Base-by-base conservation (phyloP, 2,113 vertebrate species). In the Sebastes schlegelii region DNA sequence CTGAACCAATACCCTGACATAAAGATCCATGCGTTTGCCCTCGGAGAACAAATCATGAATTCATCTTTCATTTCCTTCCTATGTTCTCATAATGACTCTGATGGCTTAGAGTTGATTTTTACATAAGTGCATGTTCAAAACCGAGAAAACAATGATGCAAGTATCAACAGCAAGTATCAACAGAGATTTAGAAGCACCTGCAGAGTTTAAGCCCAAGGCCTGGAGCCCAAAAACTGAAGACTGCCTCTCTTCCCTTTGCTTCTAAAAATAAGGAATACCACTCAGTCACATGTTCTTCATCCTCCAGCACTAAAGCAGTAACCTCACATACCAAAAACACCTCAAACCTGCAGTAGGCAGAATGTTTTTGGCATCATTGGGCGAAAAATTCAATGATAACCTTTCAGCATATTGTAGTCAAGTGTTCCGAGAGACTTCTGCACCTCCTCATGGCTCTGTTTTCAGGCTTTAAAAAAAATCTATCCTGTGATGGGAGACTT, bases 161-260 rank as follows among this genome's bases (percentile, higher is more conserved):
- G 8, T 26, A 8, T n/a, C n/a, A n/a, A n/a, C n/a, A n/a, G n/a
- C n/a, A n/a, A n/a, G n/a, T n/a, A 78, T 68, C 55, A 42, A 45
- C 34, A 82, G 60, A 70, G 75, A 79, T 62, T 78, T 51, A 77
- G n/a, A 63, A 74, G n/a, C 78, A 74, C 80, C 79, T 84, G 78
- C 57, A 16, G 48, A 71, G 64, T 65, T 65, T 55, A n/a, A 60
- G 23, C 16, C 21, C 26, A 13, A 23, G 58, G 54, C 46, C 70
- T 43, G 26, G 69, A 34, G 75, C 70, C 46, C 46, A 66, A 48
- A 26, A 77, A 55, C 60, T 57, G 12, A 67, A 88, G 48, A 34
- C 54, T 52, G 55, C 34, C 46, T 85, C 12, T 17, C 8, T 52
- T 48, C 61, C 49, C 26, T 58, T 42, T 74, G 21, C 26, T 45